A percentile compares a stretch with the other conserved stretches of the same genome.
Evolutionary conservation across 2,797 vertebrate species (phyloP).

Genomic region (Myripristis murdjan): DNA sequence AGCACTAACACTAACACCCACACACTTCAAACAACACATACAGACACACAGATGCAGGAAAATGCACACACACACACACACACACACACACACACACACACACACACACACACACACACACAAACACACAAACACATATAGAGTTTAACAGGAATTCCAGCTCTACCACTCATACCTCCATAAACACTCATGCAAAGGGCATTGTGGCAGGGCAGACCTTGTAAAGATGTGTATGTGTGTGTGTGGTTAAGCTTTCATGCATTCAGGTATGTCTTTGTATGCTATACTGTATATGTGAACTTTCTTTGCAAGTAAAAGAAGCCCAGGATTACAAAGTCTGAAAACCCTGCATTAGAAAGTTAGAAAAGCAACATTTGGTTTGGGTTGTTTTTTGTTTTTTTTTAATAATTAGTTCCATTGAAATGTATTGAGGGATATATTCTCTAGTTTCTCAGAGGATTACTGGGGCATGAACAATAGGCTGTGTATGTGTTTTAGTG

Average conservation of each 20-base stretch:
- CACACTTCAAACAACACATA: not conserved
- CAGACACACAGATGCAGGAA: not conserved
- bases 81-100: not conserved
- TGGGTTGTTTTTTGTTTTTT: not conserved
- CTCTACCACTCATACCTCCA: slow-evolving; percentile 49
- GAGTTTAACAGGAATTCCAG: slow-evolving; percentile 69
- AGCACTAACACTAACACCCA: no score
- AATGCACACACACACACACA: slow-evolving; percentile 8
- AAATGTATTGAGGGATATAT: not conserved
- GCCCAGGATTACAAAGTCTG: no score
- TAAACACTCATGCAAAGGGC: slow-evolving; percentile 52
- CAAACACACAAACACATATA: slow-evolving; percentile 1
- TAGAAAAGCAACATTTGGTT: not conserved
- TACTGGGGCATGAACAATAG: not conserved
- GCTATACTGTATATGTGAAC: not conserved
- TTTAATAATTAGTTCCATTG: not conserved
- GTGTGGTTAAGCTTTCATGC: slow-evolving; percentile 14
- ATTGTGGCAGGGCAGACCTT: slow-evolving; percentile 33
- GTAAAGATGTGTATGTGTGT: slow-evolving; percentile 35
- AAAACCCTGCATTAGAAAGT: no score
- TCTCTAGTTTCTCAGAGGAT: not conserved
- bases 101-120: slow-evolving; percentile 7
- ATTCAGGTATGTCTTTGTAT: slow-evolving; percentile 10
- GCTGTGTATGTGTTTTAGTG: not conserved
- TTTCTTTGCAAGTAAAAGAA: no score